Base-by-base conservation (phyloP, 2,888 invertebrate genomes). In the Platycheirus rosarum region DNA sequence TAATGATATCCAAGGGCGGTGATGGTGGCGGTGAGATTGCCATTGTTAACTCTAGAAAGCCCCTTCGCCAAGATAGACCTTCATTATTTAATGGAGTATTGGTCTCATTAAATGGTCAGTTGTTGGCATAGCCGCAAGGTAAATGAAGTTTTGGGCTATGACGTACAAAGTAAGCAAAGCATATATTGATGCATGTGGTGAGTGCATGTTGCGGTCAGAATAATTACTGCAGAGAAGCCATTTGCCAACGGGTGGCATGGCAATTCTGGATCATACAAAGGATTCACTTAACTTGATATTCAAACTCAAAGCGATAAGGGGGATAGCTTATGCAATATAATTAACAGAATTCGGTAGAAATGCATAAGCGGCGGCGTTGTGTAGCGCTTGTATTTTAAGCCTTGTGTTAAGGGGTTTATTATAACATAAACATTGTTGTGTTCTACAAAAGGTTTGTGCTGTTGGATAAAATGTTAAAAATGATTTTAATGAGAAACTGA, bases 61-160 rank as follows among this genome's bases (percentile, higher is more conserved):
- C 8, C 0, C 2, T 18, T 11, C 16, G n/a, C 9, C 2, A 13
- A 4, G 13, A 40, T 13, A 13, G 13, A 6, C 13, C 13, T n/a
- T 13, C n/a, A 13, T 6, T n/a, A 2, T n/a, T 9, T n/a, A 49
- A 29, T 8, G 29, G 37, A 29, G 44, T 44, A 60, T 40, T 60
- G 79, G 79, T 29, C 70, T 71, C 80, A 80, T 80, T 75, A 70
- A 75, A 53, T 48, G 66, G 65, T 55, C 53, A 60, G 75, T 70
- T 55, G 37, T 63, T 23, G 57, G 9, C 18, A 48, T 32, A 62
- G 48, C 73, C 73, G 62, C 66, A 53, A 62, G 53, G 49, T 16
- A 51, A 63, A 49, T 49, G 49, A 32, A 11, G 29, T 32, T 35
- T 53, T 55, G 44, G 42, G 62, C 23, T 23, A 23, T 23, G 23